Percentiles rank a stretch among this genome's conserved stretches.
Conservation (phyloP, 2,113 vertebrate species). For the Hippocampus mohnikei region DNA sequence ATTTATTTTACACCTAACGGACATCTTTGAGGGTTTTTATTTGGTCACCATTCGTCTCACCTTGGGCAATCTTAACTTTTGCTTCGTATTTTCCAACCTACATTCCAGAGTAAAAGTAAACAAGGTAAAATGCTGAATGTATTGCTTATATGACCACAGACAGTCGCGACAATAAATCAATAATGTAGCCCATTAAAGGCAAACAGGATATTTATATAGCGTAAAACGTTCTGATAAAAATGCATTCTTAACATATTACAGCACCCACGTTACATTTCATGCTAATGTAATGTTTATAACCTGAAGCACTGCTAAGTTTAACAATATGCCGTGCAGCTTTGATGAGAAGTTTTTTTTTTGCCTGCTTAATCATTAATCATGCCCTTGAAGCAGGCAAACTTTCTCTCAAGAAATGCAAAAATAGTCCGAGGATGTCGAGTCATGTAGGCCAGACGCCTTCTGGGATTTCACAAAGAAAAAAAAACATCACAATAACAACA, state of each 20-base stretch:
- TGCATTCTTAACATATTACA: conserved; percentile 20
- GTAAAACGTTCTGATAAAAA: conserved; percentile 29
- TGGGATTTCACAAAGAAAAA: conserved; percentile 20
- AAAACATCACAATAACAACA: conserved; percentile 11
- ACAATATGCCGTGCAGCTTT: conserved; percentile 55
- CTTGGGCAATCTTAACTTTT: not conserved
- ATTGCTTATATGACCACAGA: conserved; percentile 6
- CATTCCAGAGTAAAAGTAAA: conserved; percentile 13
- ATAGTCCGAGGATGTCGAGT: conserved; percentile 40
- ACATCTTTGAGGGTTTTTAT: not conserved
- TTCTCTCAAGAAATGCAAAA: conserved; percentile 48
- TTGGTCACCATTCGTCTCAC: not conserved
- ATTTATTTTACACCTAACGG: too few relatives aligned
- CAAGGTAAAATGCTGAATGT: conserved; percentile 30
- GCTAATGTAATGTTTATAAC: conserved; percentile 27
- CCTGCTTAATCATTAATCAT: conserved; percentile 65
- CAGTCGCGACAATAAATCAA: not conserved
- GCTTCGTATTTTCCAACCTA: conserved; percentile 7
- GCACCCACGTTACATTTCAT: conserved; percentile 10
- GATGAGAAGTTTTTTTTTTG: conserved; percentile 46
- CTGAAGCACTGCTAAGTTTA: conserved; percentile 44
- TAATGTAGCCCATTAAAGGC: conserved; percentile 25
- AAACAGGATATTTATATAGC: conserved; percentile 14
- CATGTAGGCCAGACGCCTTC: conserved; percentile 46
- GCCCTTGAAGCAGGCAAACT: conserved; percentile 52